Base-by-base conservation (phyloP, 2,888 invertebrate species). In the Busseola fusca region DNA sequence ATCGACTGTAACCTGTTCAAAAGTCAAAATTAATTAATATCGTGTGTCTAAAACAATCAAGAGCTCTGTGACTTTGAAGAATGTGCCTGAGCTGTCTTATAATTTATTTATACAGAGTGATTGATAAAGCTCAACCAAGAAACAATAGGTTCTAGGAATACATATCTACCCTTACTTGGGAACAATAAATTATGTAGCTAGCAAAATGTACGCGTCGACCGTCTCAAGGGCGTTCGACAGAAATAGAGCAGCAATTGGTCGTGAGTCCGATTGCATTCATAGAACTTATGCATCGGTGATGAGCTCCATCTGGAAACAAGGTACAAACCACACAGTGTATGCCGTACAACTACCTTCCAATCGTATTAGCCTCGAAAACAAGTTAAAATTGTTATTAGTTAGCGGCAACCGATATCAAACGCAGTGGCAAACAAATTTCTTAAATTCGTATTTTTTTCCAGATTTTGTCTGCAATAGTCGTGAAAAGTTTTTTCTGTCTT, bases 271-370 rank as follows among this genome's bases (percentile, higher is more conserved):
- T 84, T 90, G 88, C 89, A 89, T 90, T 90, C 88, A 85, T 76
- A 79, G 88, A 91, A 87, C 88, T 85, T 86, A 89, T 90, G 88
- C 91, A 91, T 91, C 82, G 72, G 65, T 88, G 83, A 91, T 91
- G 87, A 89, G 84, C 57, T 56, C 45, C 16, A 64, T 40, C 27
- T 34, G 48, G 65, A 64, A 66, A 65, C 76, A 81, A 79, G 74
- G 83, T 30, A 74, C 40, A 64, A 70, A 70, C 64, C 64, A 72
- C 50, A 65, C 58, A 71, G 18, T 67, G 57, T 70, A 69, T 56
- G 54, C 30, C 60, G 21, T 54, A 62, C 12, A 40, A 12, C 62
- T 45, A 67, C 37, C 50, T 63, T 45, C 34, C 48, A 37, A 58
- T 65, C 69, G 74, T 65, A 76, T 68, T 65, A 74, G 59, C 66